Evolutionary conservation across 2,797 vertebrate genomes (phyloP).

Genomic region (Lacerta agilis): DNA sequence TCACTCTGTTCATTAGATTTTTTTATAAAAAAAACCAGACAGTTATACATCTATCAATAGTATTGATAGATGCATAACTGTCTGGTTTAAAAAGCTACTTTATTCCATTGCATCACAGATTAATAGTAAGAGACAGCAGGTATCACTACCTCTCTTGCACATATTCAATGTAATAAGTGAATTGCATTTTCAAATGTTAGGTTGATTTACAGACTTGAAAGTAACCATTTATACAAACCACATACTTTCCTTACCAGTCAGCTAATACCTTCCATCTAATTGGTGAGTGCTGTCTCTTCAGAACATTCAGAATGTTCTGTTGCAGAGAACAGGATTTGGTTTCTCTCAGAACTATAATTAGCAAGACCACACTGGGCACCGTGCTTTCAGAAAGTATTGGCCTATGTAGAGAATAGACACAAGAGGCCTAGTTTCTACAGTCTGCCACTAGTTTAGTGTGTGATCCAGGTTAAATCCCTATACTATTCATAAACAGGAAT

Average conservation of each 20-base stretch:
- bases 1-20: not conserved
- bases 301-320: conserved; percentile 17
- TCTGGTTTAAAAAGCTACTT: not conserved
- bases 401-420: not conserved
- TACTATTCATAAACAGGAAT: not conserved
- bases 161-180: not conserved
- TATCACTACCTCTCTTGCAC: not conserved
- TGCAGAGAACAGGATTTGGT: conserved; percentile 20
- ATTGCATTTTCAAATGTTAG: not conserved
- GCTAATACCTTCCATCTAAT: not conserved
- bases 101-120: not conserved
- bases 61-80: not conserved
- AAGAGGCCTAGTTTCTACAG: not conserved
- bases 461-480: not conserved
- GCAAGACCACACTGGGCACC: not conserved
- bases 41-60: not conserved
- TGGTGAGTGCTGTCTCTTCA: not conserved
- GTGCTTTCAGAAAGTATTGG: not conserved
- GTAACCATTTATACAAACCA: not conserved
- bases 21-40: not conserved
- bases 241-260: not conserved
- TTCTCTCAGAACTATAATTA: conserved; percentile 34
- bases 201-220: not conserved
- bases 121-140: not conserved
- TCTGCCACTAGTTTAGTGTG: not conserved